phyloP scores from a whole-genome alignment of 2,113 vertebrate genomes.

The Oriolus oriolus region DNA sequence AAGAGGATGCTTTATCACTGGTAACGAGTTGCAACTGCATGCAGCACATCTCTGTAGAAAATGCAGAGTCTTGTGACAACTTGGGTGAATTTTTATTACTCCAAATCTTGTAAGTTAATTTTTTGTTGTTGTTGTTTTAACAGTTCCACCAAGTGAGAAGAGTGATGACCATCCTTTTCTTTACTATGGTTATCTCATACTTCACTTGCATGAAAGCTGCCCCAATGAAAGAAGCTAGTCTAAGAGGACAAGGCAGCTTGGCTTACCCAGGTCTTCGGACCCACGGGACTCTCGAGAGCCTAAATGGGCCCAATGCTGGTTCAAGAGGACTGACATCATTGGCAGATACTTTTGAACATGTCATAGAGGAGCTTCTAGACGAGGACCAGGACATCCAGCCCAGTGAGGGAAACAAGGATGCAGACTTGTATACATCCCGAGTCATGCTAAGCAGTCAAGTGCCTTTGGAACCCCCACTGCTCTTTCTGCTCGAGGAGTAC shows the following conservation, averaged over 20 bases:
- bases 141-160: constrained; percentile 99
- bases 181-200: constrained; percentile 99
- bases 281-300: constrained; percentile 90
- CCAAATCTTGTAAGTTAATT: background rate
- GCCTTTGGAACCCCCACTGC: constrained; percentile 99
- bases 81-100: background rate
- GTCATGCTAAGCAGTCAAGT: constrained; percentile 99
- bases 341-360: constrained; percentile 95
- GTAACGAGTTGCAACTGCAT: background rate
- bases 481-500: constrained; percentile 99
- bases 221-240: constrained; percentile 94
- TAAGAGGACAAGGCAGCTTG: constrained; percentile 92
- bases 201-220: constrained; percentile 99
- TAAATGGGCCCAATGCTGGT: constrained; percentile 78
- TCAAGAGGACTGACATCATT: constrained; percentile 82
- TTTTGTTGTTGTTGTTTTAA: constrained; percentile 47
- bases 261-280: constrained; percentile 90
- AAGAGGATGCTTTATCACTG: background rate
- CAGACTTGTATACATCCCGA: constrained; percentile 93
- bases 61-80: background rate
- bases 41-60: background rate
- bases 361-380: constrained; percentile 96
- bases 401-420: constrained; percentile 85
- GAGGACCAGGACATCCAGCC: constrained; percentile 80
- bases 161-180: constrained; percentile 99